Evolutionary conservation across 1,140 invertebrate species (phyloP).

Genomic region (Elysia chlorotica): DNA sequence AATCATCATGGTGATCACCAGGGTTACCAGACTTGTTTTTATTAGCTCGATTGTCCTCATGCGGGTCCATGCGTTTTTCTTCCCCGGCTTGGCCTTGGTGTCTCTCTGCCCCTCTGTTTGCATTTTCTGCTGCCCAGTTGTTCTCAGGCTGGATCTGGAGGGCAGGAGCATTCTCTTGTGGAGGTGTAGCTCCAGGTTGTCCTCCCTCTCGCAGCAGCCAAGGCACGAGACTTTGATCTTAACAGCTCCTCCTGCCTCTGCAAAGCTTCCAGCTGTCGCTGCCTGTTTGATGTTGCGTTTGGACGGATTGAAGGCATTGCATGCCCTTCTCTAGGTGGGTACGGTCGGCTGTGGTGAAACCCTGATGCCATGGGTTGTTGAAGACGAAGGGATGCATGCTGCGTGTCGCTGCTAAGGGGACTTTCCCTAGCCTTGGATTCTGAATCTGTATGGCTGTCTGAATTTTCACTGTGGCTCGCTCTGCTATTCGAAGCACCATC

Average conservation of each 20-base stretch:
- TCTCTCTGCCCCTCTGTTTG: no score
- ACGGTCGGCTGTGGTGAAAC: not conserved
- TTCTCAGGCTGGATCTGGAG: no score
- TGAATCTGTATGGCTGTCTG: no score
- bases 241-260: conserved; percentile 69
- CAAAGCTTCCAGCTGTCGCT: conserved; percentile 69
- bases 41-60: no score
- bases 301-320: conserved; percentile 56
- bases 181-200: conserved; percentile 9
- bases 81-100: no score
- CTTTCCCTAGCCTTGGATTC: not conserved
- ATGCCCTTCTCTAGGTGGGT: no score
- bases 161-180: not conserved
- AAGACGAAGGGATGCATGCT: not conserved
- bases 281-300: conserved; percentile 64
- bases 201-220: conserved; percentile 18
- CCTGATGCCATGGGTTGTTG: not conserved
- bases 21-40: no score
- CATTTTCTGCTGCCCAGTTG: no score
- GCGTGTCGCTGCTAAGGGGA: not conserved
- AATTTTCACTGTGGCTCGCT: no score
- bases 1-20: not conserved
- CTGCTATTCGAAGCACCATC: no score
- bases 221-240: conserved; percentile 44
- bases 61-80: no score